Base-by-base conservation (phyloP, 2,797 vertebrate species). In the Acipenser ruthenus region DNA sequence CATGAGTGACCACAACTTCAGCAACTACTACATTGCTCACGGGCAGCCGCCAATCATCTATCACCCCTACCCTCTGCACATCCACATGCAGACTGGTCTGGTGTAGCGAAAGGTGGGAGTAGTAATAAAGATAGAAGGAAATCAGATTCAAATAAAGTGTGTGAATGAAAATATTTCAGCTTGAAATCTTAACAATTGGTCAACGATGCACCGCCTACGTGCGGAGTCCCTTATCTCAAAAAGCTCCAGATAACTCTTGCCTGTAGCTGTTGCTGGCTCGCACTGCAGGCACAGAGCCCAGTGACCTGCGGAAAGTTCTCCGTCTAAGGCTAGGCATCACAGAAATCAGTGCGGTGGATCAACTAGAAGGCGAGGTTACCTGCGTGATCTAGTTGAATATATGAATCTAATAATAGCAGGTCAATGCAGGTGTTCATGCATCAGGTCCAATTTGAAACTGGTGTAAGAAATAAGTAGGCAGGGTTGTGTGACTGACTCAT, bases 1-100 rank as follows among this genome's bases (percentile, higher is more conserved):
- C 76, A 87, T 96, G 72, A 80, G 89, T 10, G 89, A 96, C 82
- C 92, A 92, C 82, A 90, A 83, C 78, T 94, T 93, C 83, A 93
- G 82, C 87, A 89, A 75, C 81, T 97, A 94, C 75, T 97, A 93
- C 83, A 86, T 94, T 73, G 85, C 90, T 71, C 89, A 92, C 6
- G 91, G 92, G 66, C 94, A 89, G 2, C 87, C 92, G 0, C 77
- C 90, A 6, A 64, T 96, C 78, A 88, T 94, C 68, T 98, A 94
- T 79, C 93, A 95, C 76, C 91, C 92, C 0, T 95, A 94, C 76
- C 87, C 93, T 61, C 79, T 91, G 72, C 90, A 93, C 76, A 85
- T 93, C 79, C 87, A 88, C 76, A 73, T 91, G 74, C 93, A 92
- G 77, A 92, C 91, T 18, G 81, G 87, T 71, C 85, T 91, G 71